A percentile compares a stretch with the other conserved stretches of the same genome.
Evolutionary conservation across 2,797 vertebrate species (phyloP).

Genomic region (Sternarchorhynchus goeldii): DNA sequence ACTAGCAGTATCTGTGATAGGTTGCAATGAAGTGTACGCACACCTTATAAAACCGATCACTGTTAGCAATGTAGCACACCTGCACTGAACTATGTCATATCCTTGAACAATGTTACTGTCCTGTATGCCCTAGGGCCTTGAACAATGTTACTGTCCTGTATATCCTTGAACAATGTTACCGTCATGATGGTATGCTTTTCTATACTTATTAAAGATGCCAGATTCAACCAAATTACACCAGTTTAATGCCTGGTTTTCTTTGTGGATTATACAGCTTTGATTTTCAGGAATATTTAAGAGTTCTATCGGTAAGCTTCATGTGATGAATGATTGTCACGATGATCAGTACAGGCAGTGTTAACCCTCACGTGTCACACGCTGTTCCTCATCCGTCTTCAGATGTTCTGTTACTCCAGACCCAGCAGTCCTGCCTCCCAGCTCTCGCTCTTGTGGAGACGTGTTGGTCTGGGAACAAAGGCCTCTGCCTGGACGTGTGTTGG

Average conservation of each 20-base stretch:
- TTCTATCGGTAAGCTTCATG: slow-evolving; percentile 61
- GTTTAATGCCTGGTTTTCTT: slow-evolving; percentile 49
- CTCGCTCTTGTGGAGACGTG: too few species aligned
- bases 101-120: slow-evolving; percentile 11
- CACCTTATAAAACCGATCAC: background rate
- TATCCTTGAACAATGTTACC: slow-evolving; percentile 2
- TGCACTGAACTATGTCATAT: background rate
- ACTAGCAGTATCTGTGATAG: background rate
- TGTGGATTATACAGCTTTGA: slow-evolving; percentile 30
- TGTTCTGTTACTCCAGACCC: slow-evolving; percentile 74
- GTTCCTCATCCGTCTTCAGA: slow-evolving; percentile 52
- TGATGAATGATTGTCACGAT: slow-evolving; percentile 47
- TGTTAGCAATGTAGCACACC: slow-evolving; percentile 26
- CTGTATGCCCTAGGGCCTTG: slow-evolving; percentile 15
- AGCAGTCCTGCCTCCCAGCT: slow-evolving; percentile 57
- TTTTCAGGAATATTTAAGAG: slow-evolving; percentile 61
- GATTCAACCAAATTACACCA: slow-evolving; percentile 23
- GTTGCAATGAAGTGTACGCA: slow-evolving; percentile 12
- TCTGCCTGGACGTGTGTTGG: slow-evolving; percentile 54
- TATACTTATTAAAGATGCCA: slow-evolving; percentile 44
- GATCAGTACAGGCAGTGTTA: slow-evolving; percentile 21
- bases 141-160: background rate
- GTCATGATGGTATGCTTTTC: slow-evolving; percentile 24
- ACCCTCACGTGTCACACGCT: background rate
- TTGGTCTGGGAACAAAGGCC: background rate